Percentiles rank a stretch among this genome's conserved stretches.
Conservation (phyloP, 2,888 invertebrate genomes). For the Automeris io region DNA sequence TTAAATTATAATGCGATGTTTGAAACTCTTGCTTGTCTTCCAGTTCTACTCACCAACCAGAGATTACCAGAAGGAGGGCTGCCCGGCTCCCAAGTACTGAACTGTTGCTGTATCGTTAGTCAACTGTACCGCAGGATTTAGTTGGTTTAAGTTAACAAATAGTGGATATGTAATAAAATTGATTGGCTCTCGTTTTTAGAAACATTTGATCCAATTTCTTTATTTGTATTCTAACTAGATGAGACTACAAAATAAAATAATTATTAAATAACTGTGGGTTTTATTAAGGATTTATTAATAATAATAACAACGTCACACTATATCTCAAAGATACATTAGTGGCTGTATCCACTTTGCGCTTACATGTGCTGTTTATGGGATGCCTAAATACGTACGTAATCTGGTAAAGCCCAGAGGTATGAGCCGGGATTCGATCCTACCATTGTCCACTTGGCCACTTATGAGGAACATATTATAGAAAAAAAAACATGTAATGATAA, state of each 20-base stretch:
- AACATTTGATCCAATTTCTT: background rate
- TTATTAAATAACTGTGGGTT: background rate
- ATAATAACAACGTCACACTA: no score
- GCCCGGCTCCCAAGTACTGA: slow-evolving; percentile 83
- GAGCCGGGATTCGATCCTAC: no score
- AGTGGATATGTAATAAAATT: slow-evolving; percentile 32
- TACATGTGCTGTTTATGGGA: no score
- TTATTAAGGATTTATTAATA: no score
- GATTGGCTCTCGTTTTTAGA: background rate
- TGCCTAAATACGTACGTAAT: no score
- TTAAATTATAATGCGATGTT: no score
- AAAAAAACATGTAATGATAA: background rate
- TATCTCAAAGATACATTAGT: no score
- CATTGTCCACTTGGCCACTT: no score
- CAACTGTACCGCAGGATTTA: slow-evolving; percentile 26
- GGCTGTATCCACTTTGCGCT: no score
- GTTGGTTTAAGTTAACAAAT: slow-evolving; percentile 61
- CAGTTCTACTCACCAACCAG: slow-evolving; percentile 86
- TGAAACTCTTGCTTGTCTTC: slow-evolving; percentile 12
- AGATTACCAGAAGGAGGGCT: slow-evolving; percentile 80
- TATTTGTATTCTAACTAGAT: background rate
- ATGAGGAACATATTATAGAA: no score
- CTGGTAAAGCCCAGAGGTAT: no score
- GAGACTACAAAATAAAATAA: background rate
- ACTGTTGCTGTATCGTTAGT: slow-evolving; percentile 20